A percentile compares a stretch with the other conserved stretches of the same genome.
phyloP scores from a whole-genome alignment of 2,113 vertebrate species.

The Cavia porcellus region DNA sequence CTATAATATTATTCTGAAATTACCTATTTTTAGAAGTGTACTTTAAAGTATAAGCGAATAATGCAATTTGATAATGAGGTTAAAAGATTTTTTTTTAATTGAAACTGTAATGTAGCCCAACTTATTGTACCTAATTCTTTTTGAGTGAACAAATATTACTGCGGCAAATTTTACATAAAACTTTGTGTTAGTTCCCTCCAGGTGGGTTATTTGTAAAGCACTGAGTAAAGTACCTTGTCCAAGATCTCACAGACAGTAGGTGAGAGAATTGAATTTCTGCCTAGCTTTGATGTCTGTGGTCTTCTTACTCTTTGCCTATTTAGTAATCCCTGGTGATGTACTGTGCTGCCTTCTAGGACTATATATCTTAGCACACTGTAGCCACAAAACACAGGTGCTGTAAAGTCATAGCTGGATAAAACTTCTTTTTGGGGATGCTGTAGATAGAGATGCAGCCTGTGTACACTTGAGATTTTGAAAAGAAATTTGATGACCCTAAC shows the following conservation, averaged over 20 bases:
- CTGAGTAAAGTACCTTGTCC: not conserved
- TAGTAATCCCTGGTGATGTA: not conserved
- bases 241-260: not conserved
- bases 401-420: not conserved
- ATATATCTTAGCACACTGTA: constrained; percentile 18
- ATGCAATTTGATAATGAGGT: not conserved
- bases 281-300: not conserved
- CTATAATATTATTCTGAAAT: constrained; percentile 3
- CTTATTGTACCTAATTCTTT: constrained; percentile 9
- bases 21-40: constrained; percentile 7
- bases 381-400: not conserved
- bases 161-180: not conserved
- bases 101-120: constrained; percentile 1
- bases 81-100: constrained; percentile 30
- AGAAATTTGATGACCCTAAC: not conserved
- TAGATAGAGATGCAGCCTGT: not conserved
- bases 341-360: not conserved
- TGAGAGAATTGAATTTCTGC: not conserved
- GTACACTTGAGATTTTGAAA: constrained; percentile 25
- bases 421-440: not conserved
- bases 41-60: constrained; percentile 4
- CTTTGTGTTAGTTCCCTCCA: constrained; percentile 31
- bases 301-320: not conserved
- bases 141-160: not conserved
- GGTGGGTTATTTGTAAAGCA: not conserved